These are phyloP conservation scores for Odontesthes bonariensis DNA, from an alignment of 2,113 vertebrate genomes.

Conservation along the genomic window DNA sequence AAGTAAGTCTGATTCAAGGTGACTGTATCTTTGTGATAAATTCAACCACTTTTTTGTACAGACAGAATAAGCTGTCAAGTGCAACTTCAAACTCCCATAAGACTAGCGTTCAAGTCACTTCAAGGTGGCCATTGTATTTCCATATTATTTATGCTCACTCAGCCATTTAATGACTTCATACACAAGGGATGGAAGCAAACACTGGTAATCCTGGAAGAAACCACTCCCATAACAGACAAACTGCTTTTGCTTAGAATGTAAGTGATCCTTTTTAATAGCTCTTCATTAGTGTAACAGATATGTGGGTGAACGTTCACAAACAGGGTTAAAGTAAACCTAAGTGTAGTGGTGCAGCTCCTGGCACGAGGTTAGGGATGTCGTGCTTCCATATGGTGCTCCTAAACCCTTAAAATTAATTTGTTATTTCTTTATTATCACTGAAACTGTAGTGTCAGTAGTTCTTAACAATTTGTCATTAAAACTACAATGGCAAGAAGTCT, in stretches of 20 bases:
- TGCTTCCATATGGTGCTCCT: no score
- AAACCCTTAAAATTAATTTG: background rate
- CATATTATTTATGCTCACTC: conserved; percentile 62
- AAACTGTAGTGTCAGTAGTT: background rate
- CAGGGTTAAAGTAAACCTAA: conserved; percentile 22
- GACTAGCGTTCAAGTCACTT: conserved; percentile 40
- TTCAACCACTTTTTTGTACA: conserved; percentile 12
- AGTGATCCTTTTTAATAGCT: conserved; percentile 32
- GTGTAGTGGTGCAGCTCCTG: background rate
- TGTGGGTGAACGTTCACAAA: background rate
- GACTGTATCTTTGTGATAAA: conserved; percentile 29
- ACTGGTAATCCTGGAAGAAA: conserved; percentile 47
- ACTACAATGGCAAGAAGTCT: background rate
- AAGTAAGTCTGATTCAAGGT: conserved; percentile 32
- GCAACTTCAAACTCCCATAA: conserved; percentile 46
- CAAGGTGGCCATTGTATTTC: conserved; percentile 66
- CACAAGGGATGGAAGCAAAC: conserved; percentile 41
- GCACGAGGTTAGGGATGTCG: background rate
- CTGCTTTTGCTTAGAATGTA: conserved; percentile 4
- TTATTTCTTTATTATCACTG: background rate
- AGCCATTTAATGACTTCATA: conserved; percentile 59
- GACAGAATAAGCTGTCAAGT: conserved; percentile 51
- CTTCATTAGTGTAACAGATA: conserved; percentile 40
- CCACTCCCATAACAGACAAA: conserved; percentile 24
- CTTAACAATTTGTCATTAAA: background rate